A percentile compares a stretch with the other conserved stretches of the same genome.
Evolutionary conservation across 2,797 vertebrate species (phyloP).

Genomic region (Sebastes jordani): DNA sequence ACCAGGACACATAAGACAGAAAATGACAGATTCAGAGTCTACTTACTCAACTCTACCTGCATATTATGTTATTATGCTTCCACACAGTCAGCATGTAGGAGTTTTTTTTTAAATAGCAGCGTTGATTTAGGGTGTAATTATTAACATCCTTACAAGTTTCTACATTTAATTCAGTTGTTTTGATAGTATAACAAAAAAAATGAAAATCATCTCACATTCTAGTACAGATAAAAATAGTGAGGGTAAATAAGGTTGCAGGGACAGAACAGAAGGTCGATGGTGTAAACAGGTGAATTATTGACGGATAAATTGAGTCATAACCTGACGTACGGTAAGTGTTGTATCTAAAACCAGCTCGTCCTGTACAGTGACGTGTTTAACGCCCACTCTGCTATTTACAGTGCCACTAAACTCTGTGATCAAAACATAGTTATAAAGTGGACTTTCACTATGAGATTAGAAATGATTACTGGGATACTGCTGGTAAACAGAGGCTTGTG

Average conservation of each 20-base stretch:
- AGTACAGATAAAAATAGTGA: not conserved
- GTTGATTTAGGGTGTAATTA: not conserved
- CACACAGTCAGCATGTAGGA: constrained; percentile 27
- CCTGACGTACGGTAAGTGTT: not conserved
- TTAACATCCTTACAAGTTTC: not conserved
- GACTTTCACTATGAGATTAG: not conserved
- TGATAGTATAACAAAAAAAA: not conserved
- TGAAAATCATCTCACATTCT: not conserved
- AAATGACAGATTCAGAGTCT: constrained; percentile 43
- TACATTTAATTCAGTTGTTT: not conserved
- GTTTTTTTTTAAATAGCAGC: not conserved
- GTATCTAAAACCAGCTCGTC: not conserved
- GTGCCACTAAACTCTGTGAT: not conserved
- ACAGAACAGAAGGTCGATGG: not conserved
- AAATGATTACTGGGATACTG: not conserved
- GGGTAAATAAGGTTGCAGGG: not conserved
- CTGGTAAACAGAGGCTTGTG: not conserved
- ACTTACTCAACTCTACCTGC: not conserved
- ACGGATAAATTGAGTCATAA: not conserved
- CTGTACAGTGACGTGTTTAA: not conserved
- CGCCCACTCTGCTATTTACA: not conserved
- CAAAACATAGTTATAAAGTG: not conserved
- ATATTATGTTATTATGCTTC: constrained; percentile 31
- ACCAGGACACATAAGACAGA: constrained; percentile 62
- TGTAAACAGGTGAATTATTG: not conserved